A percentile compares a stretch with the other conserved stretches of the same genome.
Conservation (phyloP, 2,113 vertebrate species). For the Chlorocebus sabaeus region DNA sequence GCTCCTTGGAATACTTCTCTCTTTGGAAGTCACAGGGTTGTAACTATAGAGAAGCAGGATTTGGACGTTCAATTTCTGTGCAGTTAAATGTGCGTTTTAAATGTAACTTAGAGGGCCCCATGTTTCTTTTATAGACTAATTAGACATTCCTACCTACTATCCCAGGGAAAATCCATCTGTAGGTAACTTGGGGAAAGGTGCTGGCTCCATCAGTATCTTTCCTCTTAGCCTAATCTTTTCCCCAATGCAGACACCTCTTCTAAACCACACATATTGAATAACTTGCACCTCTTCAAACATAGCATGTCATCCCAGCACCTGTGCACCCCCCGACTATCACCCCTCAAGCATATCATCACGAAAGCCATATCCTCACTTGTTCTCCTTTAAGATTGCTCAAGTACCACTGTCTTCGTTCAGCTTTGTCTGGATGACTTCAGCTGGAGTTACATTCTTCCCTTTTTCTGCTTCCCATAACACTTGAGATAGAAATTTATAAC, state of each 20-base stretch:
- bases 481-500: neutral
- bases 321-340: accelerated
- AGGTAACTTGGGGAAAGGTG: neutral
- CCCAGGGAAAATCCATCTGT: neutral
- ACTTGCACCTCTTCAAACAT: neutral
- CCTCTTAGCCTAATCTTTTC: neutral
- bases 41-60: neutral
- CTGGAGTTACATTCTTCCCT: neutral
- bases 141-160: neutral
- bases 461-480: neutral
- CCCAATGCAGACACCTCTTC: neutral
- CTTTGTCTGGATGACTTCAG: neutral
- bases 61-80: neutral
- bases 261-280: accelerated
- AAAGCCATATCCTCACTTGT: neutral
- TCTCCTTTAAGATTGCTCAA: neutral
- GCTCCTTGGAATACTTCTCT: neutral
- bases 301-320: neutral
- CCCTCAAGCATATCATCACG: neutral
- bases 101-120: neutral
- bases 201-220: neutral
- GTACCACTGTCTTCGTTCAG: neutral
- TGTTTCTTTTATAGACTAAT: neutral
- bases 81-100: neutral
- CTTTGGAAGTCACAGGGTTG: neutral